Percentiles rank a stretch among this genome's conserved stretches.
phyloP scores from a whole-genome alignment of 2,113 vertebrate genomes.

The Rhea americana region DNA sequence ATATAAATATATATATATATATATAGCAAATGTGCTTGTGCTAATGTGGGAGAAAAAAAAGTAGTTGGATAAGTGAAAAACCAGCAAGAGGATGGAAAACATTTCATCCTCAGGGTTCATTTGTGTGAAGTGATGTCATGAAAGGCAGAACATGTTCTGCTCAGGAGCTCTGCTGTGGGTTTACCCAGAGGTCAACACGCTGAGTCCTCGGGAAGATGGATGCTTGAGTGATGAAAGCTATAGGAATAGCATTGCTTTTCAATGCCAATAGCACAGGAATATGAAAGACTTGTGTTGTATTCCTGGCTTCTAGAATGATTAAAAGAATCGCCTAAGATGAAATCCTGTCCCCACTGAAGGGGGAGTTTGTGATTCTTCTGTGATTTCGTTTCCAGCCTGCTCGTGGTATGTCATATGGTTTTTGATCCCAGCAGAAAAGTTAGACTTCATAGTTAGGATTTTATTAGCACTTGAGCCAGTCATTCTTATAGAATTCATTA shows the following conservation, averaged over 20 bases:
- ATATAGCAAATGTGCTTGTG: neutral
- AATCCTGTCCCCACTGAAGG: constrained; percentile 8
- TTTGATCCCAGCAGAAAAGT: constrained; percentile 37
- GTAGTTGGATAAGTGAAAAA: neutral
- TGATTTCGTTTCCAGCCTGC: constrained; percentile 19
- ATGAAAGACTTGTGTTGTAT: neutral
- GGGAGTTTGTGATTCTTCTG: constrained; percentile 29
- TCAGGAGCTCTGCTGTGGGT: neutral
- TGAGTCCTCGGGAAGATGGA: constrained; percentile 8
- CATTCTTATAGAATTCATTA: constrained; percentile 20
- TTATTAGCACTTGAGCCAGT: constrained; percentile 11
- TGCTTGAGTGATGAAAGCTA: constrained; percentile 4
- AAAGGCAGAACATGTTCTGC: neutral
- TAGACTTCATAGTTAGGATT: constrained; percentile 16
- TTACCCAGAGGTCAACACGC: neutral
- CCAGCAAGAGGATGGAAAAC: neutral
- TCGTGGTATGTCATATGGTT: neutral
- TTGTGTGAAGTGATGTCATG: neutral
- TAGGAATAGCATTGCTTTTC: neutral
- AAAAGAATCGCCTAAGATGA: constrained; percentile 17
- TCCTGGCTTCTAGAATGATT: constrained; percentile 25
- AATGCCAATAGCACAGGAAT: neutral
- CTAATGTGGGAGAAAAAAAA: neutral
- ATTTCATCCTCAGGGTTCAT: neutral
- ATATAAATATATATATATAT: neutral